Percentiles rank a stretch among this genome's conserved stretches.
These are phyloP conservation scores for Pseudochirops cupreus DNA, from an alignment of 2,797 vertebrate species.

Conservation along the genomic window DNA sequence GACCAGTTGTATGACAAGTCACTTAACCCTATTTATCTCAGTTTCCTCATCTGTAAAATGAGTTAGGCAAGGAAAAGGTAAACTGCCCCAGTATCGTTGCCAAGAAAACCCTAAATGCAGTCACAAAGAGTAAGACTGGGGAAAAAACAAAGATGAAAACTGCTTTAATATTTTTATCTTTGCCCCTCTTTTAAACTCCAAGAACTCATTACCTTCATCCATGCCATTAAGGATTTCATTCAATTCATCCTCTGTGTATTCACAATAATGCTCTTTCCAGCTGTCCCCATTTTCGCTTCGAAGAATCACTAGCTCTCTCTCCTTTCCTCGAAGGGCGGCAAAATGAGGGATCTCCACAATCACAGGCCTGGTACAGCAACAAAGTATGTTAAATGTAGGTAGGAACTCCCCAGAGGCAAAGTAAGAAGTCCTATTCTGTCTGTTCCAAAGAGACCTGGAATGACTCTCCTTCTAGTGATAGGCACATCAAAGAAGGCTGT, in stretches of 20 bases:
- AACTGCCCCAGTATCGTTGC: neutral
- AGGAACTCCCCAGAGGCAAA: constrained; percentile 59
- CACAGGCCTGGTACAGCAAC: constrained; percentile 92
- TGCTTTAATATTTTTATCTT: neutral
- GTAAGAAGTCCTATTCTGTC: constrained; percentile 81
- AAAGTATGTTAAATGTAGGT: constrained; percentile 77
- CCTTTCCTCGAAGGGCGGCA: constrained; percentile 95
- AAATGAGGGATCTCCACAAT: constrained; percentile 99
- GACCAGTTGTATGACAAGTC: no score
- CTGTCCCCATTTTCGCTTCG: constrained; percentile 97
- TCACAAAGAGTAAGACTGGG: neutral
- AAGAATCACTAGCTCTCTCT: constrained; percentile 97
- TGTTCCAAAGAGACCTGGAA: constrained; percentile 90
- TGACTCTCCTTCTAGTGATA: constrained; percentile 72
- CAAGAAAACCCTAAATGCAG: neutral
- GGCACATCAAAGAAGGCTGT: constrained; percentile 30
- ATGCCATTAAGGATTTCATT: constrained; percentile 98
- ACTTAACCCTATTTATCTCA: neutral
- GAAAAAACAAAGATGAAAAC: neutral
- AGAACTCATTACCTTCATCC: constrained; percentile 92
- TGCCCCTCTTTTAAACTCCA: neutral
- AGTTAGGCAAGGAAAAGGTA: neutral
- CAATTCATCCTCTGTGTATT: constrained; percentile 96
- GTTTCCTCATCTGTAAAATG: neutral
- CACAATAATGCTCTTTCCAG: constrained; percentile 99